These are phyloP conservation scores for Cremastobaeus sp. DNA, from an alignment of 2,888 invertebrate genomes.

Conservation along the genomic window DNA sequence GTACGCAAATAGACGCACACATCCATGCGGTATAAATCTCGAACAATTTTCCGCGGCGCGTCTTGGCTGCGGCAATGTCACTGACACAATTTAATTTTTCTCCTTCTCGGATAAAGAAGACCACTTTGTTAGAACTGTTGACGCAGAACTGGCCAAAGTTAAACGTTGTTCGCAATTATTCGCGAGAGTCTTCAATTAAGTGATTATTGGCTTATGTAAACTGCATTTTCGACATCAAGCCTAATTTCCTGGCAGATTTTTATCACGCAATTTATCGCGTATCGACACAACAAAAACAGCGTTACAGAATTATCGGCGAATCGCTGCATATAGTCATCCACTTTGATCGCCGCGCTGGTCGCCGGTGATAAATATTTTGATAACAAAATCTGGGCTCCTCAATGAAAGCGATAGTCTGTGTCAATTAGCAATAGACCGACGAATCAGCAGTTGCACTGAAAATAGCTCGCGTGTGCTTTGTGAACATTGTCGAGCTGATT, in stretches of 20 bases:
- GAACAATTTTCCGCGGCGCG: slow-evolving; percentile 29
- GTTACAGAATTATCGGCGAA: not conserved
- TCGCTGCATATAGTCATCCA: not conserved
- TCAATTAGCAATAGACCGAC: slow-evolving; percentile 11
- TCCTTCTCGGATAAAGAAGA: slow-evolving; percentile 9
- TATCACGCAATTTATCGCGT: no score
- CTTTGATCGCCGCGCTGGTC: not conserved
- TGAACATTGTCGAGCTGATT: slow-evolving; percentile 1
- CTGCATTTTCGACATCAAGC: not conserved
- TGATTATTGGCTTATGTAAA: not conserved
- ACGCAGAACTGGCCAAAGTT: no score
- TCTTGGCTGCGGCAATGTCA: slow-evolving; percentile 34
- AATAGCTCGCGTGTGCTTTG: no score
- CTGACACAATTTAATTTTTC: slow-evolving; percentile 30
- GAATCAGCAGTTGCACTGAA: slow-evolving; percentile 14
- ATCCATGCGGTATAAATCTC: slow-evolving; percentile 25
- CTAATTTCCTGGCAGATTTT: no score
- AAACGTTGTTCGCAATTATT: no score
- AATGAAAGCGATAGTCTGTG: slow-evolving; percentile 17
- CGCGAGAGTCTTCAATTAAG: no score
- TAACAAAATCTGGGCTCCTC: slow-evolving; percentile 12
- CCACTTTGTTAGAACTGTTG: slow-evolving; percentile 8
- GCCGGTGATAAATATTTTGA: slow-evolving; percentile 13
- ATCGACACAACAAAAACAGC: no score
- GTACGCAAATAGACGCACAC: slow-evolving; percentile 22